phyloP scores from a whole-genome alignment of 1,140 invertebrate genomes.

The Drosophila aff. region DNA sequence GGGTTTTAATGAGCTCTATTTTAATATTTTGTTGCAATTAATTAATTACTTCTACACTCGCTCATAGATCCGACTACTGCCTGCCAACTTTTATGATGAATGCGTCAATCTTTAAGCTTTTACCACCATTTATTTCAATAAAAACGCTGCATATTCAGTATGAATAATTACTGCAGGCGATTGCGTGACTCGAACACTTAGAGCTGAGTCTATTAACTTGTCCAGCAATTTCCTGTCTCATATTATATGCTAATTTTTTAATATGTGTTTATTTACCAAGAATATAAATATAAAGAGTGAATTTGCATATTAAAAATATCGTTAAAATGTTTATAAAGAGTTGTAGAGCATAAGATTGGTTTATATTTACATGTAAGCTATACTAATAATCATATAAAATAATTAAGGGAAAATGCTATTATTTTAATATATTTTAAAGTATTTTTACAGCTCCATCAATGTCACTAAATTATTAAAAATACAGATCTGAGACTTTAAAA shows the following conservation, averaged over 20 bases:
- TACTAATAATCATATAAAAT: no score
- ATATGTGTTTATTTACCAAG: background rate
- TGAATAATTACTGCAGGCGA: background rate
- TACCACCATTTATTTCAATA: slow-evolving; percentile 2
- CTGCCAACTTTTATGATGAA: slow-evolving; percentile 9
- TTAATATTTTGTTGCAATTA: slow-evolving; percentile 5
- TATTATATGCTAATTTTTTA: slow-evolving; percentile 6
- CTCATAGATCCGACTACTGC: background rate
- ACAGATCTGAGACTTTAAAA: no score
- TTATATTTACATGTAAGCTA: no score
- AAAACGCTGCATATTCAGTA: slow-evolving; percentile 1
- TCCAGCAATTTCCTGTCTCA: slow-evolving; percentile 15
- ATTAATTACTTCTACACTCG: background rate
- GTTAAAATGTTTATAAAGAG: background rate
- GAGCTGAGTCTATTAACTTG: slow-evolving; percentile 21
- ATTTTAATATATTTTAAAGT: no score
- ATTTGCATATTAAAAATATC: background rate
- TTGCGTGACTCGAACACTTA: slow-evolving; percentile 16
- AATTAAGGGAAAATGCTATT: no score
- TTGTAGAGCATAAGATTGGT: background rate
- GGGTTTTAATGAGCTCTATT: slow-evolving; percentile 23
- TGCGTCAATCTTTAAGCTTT: background rate
- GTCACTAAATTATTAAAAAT: background rate
- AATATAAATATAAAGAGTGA: background rate
- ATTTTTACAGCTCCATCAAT: background rate